Conservation (phyloP, 2,797 vertebrate species). For the Chaetophractus vellerosus region DNA sequence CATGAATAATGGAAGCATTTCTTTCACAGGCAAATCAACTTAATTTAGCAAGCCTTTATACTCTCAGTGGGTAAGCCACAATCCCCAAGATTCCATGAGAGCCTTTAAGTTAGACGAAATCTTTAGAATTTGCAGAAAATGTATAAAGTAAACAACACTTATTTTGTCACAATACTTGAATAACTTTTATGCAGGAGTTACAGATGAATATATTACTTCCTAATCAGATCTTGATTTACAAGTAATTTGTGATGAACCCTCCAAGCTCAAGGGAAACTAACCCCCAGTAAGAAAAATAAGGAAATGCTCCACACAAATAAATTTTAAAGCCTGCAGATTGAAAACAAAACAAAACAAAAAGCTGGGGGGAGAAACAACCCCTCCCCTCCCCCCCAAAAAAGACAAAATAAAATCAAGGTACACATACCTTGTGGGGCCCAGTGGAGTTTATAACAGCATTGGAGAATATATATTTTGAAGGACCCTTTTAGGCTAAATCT, state of each 20-base stretch:
- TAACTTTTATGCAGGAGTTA: slow-evolving; percentile 91
- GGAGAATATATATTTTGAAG: slow-evolving; percentile 61
- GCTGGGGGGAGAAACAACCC: neutral
- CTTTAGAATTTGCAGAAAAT: slow-evolving; percentile 95
- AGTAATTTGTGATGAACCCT: slow-evolving; percentile 87
- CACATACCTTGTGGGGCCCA: neutral
- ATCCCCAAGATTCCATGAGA: slow-evolving; percentile 98
- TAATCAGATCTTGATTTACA: slow-evolving; percentile 92
- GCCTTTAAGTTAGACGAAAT: slow-evolving; percentile 94
- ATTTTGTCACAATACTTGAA: slow-evolving; percentile 95
- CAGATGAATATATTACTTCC: slow-evolving; percentile 91
- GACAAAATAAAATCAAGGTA: slow-evolving; percentile 66
- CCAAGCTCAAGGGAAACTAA: slow-evolving; percentile 72
- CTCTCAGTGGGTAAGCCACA: slow-evolving; percentile 97
- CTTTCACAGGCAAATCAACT: slow-evolving; percentile 99
- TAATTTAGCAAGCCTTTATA: slow-evolving; percentile 99
- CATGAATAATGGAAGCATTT: slow-evolving; percentile 99
- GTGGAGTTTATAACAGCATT: slow-evolving; percentile 59
- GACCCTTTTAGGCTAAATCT: slow-evolving; percentile 74
- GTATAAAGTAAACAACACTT: slow-evolving; percentile 95
- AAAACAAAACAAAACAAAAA: slow-evolving; percentile 69
- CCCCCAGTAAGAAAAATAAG: slow-evolving; percentile 74
- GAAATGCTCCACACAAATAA: slow-evolving; percentile 72
- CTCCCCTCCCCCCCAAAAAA: neutral
- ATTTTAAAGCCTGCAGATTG: slow-evolving; percentile 71